A percentile compares a stretch with the other conserved stretches of the same genome.
These are phyloP conservation scores for Formicarius rufipectus DNA, from an alignment of 2,113 vertebrate species.

Conservation along the genomic window DNA sequence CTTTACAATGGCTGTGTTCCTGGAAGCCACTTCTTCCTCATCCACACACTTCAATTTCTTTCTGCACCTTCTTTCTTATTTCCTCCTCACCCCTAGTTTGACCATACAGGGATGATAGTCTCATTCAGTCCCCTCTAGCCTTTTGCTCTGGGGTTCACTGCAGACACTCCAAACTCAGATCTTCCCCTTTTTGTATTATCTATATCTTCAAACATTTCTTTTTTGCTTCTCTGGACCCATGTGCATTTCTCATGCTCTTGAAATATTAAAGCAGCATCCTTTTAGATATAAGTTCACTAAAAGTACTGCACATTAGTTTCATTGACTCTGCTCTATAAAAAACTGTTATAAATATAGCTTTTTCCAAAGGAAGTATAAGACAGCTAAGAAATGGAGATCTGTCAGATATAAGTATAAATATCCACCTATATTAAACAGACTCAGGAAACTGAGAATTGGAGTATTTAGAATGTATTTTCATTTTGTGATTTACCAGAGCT, in stretches of 20 bases:
- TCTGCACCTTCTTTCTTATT: background rate
- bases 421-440: background rate
- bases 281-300: background rate
- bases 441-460: background rate
- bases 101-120: background rate
- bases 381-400: constrained; percentile 12
- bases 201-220: background rate
- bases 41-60: background rate
- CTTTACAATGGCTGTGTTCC: background rate
- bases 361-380: constrained; percentile 41
- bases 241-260: constrained; percentile 2
- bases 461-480: background rate
- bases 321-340: constrained; percentile 30
- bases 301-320: constrained; percentile 6
- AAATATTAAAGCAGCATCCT: constrained; percentile 45
- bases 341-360: constrained; percentile 17
- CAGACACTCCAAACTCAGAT: background rate
- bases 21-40: background rate
- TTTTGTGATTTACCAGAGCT: constrained; percentile 7
- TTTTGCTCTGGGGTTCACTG: background rate
- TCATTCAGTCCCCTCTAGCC: background rate
- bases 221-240: background rate
- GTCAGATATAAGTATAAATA: constrained; percentile 1
- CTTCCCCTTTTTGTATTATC: background rate
- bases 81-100: background rate